Conservation (phyloP, 2,797 vertebrate genomes). For the Paedocypris micromegethes region DNA sequence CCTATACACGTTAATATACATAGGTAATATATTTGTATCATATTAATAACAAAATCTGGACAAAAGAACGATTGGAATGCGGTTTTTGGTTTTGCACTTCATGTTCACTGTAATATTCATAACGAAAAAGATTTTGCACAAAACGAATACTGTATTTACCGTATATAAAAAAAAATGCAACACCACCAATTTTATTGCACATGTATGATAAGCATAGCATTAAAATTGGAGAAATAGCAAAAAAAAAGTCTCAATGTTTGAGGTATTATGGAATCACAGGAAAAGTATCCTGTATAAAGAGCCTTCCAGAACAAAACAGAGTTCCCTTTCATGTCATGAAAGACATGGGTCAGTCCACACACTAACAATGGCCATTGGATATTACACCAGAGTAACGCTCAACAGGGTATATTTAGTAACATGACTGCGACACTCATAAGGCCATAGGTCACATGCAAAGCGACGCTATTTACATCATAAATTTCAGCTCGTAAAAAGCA, state of each 20-base stretch:
- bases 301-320: neutral
- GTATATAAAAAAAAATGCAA: too few species aligned
- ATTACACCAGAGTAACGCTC: slow-evolving; percentile 9
- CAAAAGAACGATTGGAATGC: too few species aligned
- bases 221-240: too few species aligned
- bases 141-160: too few species aligned
- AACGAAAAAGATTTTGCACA: too few species aligned
- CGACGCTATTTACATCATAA: slow-evolving; percentile 6
- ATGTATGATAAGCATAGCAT: too few species aligned
- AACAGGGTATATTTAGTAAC: slow-evolving; percentile 19
- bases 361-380: slow-evolving; percentile 28
- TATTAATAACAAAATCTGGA: too few species aligned
- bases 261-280: slow-evolving; percentile 1
- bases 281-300: neutral
- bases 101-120: too few species aligned
- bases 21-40: too few species aligned
- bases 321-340: slow-evolving; percentile 11
- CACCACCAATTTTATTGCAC: too few species aligned
- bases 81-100: too few species aligned
- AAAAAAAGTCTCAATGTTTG: slow-evolving; percentile 5
- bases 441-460: slow-evolving; percentile 3
- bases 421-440: slow-evolving; percentile 22
- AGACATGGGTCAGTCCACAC: neutral
- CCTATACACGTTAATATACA: too few species aligned
- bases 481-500: slow-evolving; percentile 14